phyloP scores from a whole-genome alignment of 2,797 vertebrate genomes.

The Silurus lanzhouensis region DNA sequence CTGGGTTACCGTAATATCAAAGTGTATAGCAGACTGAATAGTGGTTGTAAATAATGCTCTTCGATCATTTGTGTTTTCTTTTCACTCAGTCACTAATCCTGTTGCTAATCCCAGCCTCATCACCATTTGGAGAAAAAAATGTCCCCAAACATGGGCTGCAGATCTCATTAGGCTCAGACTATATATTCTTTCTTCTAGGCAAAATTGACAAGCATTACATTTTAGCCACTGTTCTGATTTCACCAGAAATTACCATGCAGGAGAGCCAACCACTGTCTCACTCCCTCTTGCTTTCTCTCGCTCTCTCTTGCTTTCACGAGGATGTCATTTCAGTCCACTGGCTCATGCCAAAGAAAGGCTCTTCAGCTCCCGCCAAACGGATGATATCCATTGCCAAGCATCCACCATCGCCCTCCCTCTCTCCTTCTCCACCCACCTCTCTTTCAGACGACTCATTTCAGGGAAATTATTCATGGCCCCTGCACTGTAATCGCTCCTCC shows the following conservation, averaged over 20 bases:
- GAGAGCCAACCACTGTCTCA: constrained; percentile 37
- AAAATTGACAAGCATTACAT: constrained; percentile 54
- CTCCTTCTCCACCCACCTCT: constrained; percentile 23
- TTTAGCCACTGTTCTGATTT: constrained; percentile 50
- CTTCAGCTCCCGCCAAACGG: constrained; percentile 44
- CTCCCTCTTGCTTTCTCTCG: constrained; percentile 14
- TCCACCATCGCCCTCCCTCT: background rate
- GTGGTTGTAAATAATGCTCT: background rate
- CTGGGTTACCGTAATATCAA: background rate
- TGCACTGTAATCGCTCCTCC: constrained; percentile 59
- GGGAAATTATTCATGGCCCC: constrained; percentile 60
- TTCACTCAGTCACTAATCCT: constrained; percentile 32
- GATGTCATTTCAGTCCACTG: constrained; percentile 40
- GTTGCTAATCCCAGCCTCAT: constrained; percentile 15
- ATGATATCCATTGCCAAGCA: constrained; percentile 29
- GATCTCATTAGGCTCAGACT: constrained; percentile 54
- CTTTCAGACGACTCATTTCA: constrained; percentile 50
- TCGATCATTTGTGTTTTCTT: background rate
- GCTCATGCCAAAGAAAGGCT: constrained; percentile 34
- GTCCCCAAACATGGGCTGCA: constrained; percentile 53
- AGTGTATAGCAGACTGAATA: background rate
- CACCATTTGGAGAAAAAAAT: constrained; percentile 31
- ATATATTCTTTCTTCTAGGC: constrained; percentile 27
- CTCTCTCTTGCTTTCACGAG: constrained; percentile 13
- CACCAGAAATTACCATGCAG: constrained; percentile 57